Percentiles rank a stretch among this genome's conserved stretches.
These are phyloP conservation scores for Alosa alosa DNA, from an alignment of 2,113 vertebrate genomes.

Conservation along the genomic window DNA sequence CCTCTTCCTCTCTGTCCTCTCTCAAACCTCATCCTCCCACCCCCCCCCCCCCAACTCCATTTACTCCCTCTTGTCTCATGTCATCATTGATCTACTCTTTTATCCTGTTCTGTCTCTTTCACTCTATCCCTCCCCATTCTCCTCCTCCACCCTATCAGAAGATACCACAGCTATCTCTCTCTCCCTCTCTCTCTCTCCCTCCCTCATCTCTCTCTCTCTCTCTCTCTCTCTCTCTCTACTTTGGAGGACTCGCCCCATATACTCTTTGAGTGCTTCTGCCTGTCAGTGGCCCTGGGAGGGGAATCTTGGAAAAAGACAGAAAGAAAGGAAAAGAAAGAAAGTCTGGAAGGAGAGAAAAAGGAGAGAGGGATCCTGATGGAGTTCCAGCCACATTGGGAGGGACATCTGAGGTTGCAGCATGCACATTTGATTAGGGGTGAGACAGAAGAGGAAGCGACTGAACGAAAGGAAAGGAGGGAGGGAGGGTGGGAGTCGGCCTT, in stretches of 20 bases:
- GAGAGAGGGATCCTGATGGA: constrained; percentile 3
- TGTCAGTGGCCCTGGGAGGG: not conserved
- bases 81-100: not conserved
- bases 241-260: not conserved
- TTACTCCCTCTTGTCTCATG: too few species aligned
- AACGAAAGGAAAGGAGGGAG: not conserved
- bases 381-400: not conserved
- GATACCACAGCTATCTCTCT: not conserved
- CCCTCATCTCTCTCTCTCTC: not conserved
- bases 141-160: not conserved
- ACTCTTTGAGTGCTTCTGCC: not conserved
- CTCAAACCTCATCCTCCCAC: too few species aligned
- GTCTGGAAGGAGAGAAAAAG: not conserved
- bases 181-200: not conserved
- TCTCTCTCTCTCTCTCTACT: not conserved
- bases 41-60: too few species aligned
- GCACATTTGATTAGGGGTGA: constrained; percentile 14
- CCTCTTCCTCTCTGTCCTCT: not conserved
- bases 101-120: not conserved
- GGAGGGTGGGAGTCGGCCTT: not conserved
- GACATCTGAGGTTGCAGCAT: constrained; percentile 14
- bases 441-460: constrained; percentile 7
- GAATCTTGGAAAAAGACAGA: not conserved
- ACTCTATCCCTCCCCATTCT: not conserved
- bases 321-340: not conserved